A percentile compares a stretch with the other conserved stretches of the same genome.
Evolutionary conservation across 2,797 vertebrate species (phyloP).

Genomic region (Gymnothorax reevesii): DNA sequence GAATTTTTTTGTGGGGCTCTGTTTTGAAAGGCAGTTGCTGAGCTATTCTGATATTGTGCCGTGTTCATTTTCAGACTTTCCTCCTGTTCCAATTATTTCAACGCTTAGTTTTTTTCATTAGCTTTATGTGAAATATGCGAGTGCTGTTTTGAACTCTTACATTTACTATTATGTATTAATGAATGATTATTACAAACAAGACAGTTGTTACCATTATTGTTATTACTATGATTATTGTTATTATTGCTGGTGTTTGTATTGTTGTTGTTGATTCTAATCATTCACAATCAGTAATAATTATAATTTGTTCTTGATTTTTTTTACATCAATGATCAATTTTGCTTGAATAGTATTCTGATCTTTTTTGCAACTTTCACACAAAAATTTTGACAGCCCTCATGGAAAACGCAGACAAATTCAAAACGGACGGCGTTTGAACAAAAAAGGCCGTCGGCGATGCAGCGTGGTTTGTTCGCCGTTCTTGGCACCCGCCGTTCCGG

Average conservation of each 20-base stretch:
- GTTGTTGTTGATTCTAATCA: too few species aligned
- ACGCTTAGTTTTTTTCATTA: not conserved
- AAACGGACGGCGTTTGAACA: not conserved
- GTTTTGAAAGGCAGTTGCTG: not conserved
- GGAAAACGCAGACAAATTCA: not conserved
- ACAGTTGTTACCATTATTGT: not conserved
- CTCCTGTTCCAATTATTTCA: not conserved
- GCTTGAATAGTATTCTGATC: too few species aligned
- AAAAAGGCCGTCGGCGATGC: conserved; percentile 36
- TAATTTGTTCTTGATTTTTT: too few species aligned
- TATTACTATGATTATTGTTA: not conserved
- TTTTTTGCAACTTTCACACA: not conserved
- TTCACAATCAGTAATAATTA: too few species aligned
- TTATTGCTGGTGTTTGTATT: not conserved
- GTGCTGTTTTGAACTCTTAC: not conserved
- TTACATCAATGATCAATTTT: too few species aligned
- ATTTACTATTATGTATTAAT: not conserved
- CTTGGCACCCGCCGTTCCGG: conserved; percentile 67
- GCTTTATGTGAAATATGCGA: not conserved
- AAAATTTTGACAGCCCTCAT: not conserved
- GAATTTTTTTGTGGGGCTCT: not conserved
- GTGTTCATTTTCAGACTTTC: not conserved
- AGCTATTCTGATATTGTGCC: not conserved
- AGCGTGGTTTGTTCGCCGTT: conserved; percentile 64
- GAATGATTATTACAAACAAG: not conserved